Percentiles rank a stretch among this genome's conserved stretches.
These are phyloP conservation scores for Anser brachyrhynchus DNA, from an alignment of 2,113 vertebrate genomes.

Conservation along the genomic window DNA sequence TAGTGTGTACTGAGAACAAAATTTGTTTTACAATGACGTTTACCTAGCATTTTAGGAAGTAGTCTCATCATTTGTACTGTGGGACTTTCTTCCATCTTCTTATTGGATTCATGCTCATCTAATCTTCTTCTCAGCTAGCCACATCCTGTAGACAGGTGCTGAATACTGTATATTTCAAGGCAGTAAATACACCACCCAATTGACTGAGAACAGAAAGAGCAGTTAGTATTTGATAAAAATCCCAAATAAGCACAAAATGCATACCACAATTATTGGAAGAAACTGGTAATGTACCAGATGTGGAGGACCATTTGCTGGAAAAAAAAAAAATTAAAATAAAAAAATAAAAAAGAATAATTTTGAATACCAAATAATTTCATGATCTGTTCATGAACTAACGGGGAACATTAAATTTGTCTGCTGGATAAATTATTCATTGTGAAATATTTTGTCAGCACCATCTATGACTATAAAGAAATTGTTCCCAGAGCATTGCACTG, in stretches of 20 bases:
- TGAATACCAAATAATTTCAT: not conserved
- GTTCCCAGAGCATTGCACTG: not conserved
- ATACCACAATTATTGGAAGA: not conserved
- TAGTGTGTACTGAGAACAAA: not conserved
- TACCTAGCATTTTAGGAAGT: not conserved
- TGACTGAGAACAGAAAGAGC: not conserved
- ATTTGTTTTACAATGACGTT: not conserved
- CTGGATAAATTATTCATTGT: conserved; percentile 49
- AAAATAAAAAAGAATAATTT: not conserved
- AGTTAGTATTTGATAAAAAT: not conserved
- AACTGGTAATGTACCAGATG: not conserved
- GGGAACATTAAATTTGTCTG: conserved; percentile 1
- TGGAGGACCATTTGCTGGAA: not conserved
- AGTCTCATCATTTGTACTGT: not conserved
- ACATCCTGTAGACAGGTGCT: not conserved
- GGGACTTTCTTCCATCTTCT: not conserved
- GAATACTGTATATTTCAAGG: not conserved
- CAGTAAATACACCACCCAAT: not conserved
- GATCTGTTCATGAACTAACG: conserved; percentile 31
- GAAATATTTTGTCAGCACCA: conserved; percentile 48
- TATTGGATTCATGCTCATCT: not conserved
- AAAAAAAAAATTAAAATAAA: not conserved
- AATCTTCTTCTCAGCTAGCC: not conserved
- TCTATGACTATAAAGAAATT: conserved; percentile 28
- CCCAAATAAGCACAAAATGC: not conserved